Evolutionary conservation across 2,797 vertebrate genomes (phyloP).

Genomic region (Poeciliopsis presidionis): DNA sequence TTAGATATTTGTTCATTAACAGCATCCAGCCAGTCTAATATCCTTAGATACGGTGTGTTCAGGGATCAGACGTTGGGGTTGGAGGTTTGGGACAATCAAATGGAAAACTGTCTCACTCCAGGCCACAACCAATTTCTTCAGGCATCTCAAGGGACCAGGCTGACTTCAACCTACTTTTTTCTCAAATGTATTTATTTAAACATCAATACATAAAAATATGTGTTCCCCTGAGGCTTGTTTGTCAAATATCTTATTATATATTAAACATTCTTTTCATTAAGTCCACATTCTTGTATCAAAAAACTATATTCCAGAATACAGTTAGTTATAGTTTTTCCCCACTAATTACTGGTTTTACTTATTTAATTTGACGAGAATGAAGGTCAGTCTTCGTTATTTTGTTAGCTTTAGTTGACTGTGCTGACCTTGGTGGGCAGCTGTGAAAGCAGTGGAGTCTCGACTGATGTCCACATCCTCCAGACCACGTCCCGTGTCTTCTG

Average conservation of each 20-base stretch:
- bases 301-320: too few relatives aligned
- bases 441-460: constrained; percentile 25
- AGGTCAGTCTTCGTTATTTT: too few relatives aligned
- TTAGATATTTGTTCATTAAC: neutral
- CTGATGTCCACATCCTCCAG: constrained; percentile 32
- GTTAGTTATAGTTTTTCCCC: too few relatives aligned
- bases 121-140: neutral
- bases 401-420: too few relatives aligned
- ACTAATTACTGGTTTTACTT: too few relatives aligned
- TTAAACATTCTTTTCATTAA: neutral
- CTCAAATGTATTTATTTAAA: neutral
- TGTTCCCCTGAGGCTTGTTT: neutral
- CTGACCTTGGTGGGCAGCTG: constrained; percentile 34
- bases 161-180: neutral
- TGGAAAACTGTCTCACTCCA: neutral
- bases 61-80: neutral
- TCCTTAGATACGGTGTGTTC: neutral
- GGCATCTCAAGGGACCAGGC: neutral
- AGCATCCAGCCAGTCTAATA: neutral
- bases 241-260: neutral
- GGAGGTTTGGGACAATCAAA: neutral
- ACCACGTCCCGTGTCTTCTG: constrained; percentile 41
- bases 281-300: neutral
- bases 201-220: neutral
- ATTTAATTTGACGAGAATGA: too few relatives aligned